Evolutionary conservation across 2,113 vertebrate genomes (phyloP).

Genomic region (Cavia aperea): DNA sequence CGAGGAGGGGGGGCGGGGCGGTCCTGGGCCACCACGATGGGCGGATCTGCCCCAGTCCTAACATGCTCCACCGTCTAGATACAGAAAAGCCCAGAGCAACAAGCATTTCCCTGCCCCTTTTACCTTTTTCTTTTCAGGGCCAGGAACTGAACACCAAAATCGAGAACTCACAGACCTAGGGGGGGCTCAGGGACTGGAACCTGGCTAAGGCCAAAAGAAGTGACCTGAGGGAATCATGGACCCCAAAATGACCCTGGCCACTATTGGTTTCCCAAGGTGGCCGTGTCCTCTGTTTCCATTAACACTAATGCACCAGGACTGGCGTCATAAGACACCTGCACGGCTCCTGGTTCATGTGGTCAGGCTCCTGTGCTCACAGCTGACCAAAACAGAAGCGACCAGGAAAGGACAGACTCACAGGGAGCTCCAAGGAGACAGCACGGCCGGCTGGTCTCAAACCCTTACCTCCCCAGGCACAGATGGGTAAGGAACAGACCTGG

Average conservation of each 20-base stretch:
- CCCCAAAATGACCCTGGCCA: not conserved
- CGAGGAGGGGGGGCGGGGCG: not conserved
- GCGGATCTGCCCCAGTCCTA: not conserved
- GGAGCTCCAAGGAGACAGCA: not conserved
- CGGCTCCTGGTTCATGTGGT: not conserved
- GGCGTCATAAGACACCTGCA: not conserved
- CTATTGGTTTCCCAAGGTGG: not conserved
- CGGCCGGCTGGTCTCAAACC: not conserved
- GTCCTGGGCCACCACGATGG: not conserved
- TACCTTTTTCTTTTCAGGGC: too few relatives aligned
- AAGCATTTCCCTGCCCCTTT: not conserved
- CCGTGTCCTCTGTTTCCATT: not conserved
- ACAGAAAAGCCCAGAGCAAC: not conserved
- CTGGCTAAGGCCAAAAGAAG: conserved; percentile 7
- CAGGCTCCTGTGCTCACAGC: not conserved
- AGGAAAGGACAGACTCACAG: not conserved
- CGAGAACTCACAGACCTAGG: not conserved
- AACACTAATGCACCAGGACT: not conserved
- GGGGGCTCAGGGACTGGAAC: not conserved
- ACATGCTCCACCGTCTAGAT: not conserved
- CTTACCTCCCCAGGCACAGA: not conserved
- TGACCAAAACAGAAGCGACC: not conserved
- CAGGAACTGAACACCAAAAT: conserved; percentile 23
- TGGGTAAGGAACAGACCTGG: not conserved
- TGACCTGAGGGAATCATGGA: not conserved